A percentile compares a stretch with the other conserved stretches of the same genome.
phyloP scores from a whole-genome alignment of 2,888 invertebrate genomes.

The Noctua pronuba region DNA sequence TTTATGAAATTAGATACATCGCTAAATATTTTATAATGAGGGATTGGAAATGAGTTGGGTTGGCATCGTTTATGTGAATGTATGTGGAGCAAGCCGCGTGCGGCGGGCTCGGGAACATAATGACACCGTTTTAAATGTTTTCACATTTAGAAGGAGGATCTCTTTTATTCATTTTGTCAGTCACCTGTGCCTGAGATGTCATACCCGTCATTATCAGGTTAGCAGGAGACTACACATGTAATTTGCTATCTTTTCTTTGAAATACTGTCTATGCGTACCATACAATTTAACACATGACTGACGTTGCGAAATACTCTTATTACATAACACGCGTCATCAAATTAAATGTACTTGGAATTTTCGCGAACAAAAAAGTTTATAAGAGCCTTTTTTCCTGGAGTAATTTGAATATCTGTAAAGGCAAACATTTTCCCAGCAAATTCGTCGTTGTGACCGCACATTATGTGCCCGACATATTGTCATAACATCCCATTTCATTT shows the following conservation, averaged over 20 bases:
- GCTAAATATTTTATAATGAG: conserved; percentile 90
- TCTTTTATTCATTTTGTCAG: conserved; percentile 74
- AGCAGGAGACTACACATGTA: conserved; percentile 67
- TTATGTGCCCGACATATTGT: conserved; percentile 84
- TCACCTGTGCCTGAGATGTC: conserved; percentile 70
- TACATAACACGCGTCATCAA: conserved; percentile 1
- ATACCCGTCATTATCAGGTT: conserved; percentile 81
- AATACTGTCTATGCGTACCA: neutral
- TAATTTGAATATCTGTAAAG: conserved; percentile 72
- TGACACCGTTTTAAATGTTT: conserved; percentile 78
- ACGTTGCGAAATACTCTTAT: neutral
- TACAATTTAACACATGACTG: conserved; percentile 27
- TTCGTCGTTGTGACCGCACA: conserved; percentile 75
- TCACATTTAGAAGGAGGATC: conserved; percentile 68
- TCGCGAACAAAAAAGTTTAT: conserved; percentile 55
- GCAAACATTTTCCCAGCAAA: conserved; percentile 74
- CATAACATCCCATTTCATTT: conserved; percentile 88
- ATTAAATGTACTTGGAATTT: conserved; percentile 21
- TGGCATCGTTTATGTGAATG: conserved; percentile 80
- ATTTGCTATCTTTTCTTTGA: conserved; percentile 59
- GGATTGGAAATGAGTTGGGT: conserved; percentile 81
- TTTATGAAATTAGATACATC: conserved; percentile 89
- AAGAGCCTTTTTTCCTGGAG: conserved; percentile 62
- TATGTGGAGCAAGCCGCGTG: conserved; percentile 76
- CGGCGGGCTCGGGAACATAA: conserved; percentile 73